Evolutionary conservation across 2,797 vertebrate genomes (phyloP).

Genomic region (Urosaurus nigricauda): DNA sequence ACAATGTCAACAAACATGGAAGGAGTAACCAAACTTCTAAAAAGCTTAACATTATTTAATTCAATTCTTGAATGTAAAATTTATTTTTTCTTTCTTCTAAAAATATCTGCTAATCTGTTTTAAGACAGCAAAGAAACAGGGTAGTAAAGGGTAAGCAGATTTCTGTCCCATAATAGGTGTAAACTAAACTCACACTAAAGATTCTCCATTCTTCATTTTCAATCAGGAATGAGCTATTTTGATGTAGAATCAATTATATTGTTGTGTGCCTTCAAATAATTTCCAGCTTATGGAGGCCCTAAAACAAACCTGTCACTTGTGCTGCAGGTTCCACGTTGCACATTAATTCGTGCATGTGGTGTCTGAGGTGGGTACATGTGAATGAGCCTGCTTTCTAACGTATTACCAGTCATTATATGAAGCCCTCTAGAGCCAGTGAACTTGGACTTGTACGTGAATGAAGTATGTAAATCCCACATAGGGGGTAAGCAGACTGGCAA

Average conservation of each 20-base stretch:
- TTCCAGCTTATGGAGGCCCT: no score
- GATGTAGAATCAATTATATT: neutral
- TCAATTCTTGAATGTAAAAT: neutral
- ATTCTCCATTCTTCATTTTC: neutral
- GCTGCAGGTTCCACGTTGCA: neutral
- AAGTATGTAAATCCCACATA: neutral
- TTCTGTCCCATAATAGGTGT: neutral
- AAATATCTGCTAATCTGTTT: neutral
- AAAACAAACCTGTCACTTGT: no score
- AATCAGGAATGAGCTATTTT: neutral
- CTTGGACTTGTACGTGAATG: neutral
- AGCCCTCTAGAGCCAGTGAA: neutral
- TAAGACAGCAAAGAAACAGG: neutral
- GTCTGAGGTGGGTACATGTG: neutral
- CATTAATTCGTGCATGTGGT: neutral
- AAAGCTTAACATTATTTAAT: constrained; percentile 19
- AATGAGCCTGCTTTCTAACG: neutral
- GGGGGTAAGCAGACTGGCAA: no score
- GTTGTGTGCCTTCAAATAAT: no score
- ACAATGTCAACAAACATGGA: constrained; percentile 15
- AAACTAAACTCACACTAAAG: neutral
- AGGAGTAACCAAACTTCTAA: constrained; percentile 6
- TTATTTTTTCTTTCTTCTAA: constrained; percentile 27
- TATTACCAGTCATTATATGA: neutral
- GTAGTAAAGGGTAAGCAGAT: neutral